Evolutionary conservation across 2,888 invertebrate genomes (phyloP), one percentile per base, ranked within the genome.

Genomic region (Aporophyla nigra): DNA sequence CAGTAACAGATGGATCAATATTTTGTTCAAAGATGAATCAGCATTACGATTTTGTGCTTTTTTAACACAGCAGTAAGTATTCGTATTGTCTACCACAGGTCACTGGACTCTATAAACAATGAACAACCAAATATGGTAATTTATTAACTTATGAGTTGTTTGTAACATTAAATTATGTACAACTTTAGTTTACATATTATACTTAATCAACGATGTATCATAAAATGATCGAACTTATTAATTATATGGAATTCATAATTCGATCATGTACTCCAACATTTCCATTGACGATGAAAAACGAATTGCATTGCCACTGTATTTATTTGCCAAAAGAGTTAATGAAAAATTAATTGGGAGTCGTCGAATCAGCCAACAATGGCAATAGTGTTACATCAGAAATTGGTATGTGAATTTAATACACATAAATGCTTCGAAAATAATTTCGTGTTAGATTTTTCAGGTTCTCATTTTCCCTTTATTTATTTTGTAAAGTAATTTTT

Each of bases 291-390:
- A 53, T 75, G 71, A 72, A 66, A 74, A 70, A 54, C 70, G 5
- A 62, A 75, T 78, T 74, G 24, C 53, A 62, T 56, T 56, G 61
- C 14, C 12, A 21, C 21, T 54, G 68, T 68, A 80, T 83, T 80
- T 79, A 62, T 73, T 73, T 73, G 63, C 14, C 9, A 68, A 65
- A 58, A 43, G 51, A 78, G 54, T 74, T 72, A 74, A 71, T 80
- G 40, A 76, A 80, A 76, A 74, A 69, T 66, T 83, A 70, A 80
- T 80, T 76, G 62, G 21, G 40, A 63, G 56, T 74, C 61, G 51
- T 27, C 54, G 74, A 82, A 66, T 66, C 68, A 61, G 61, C 53
- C 49, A 67, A 9, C 49, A 66, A 43, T 54, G 12, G 33, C 24
- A 40, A 56, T 53, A 74, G 19, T 46, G 58, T 53, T n/a, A 46